Percentiles rank a stretch among this genome's conserved stretches.
phyloP scores from a whole-genome alignment of 2,797 vertebrate genomes.

The Sebastes cheni region DNA sequence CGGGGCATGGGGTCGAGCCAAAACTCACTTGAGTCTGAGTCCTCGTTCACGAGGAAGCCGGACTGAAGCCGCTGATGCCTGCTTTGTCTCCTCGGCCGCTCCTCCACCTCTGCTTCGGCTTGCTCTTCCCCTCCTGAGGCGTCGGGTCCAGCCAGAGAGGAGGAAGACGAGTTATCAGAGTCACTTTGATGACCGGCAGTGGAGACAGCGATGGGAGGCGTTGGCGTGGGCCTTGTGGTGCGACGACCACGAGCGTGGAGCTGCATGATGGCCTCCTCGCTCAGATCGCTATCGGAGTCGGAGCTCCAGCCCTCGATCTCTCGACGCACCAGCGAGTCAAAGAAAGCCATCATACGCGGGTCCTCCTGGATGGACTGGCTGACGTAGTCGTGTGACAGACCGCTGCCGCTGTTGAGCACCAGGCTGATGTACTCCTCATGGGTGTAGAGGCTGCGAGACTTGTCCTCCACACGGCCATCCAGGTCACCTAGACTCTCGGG shows the following conservation, averaged over 20 bases:
- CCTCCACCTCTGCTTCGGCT: constrained; percentile 66
- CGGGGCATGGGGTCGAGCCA: constrained; percentile 94
- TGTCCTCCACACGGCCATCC: constrained; percentile 93
- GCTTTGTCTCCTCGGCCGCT: constrained; percentile 75
- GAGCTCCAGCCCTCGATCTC: constrained; percentile 99
- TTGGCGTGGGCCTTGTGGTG: constrained; percentile 33
- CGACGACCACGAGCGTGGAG: constrained; percentile 86
- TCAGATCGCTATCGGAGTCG: constrained; percentile 94
- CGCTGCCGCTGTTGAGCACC: constrained; percentile 96
- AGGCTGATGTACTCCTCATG: constrained; percentile 99
- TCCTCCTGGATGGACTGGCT: constrained; percentile 98
- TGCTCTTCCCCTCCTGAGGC: constrained; percentile 67
- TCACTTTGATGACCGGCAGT: constrained; percentile 80
- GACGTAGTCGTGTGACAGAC: constrained; percentile 96
- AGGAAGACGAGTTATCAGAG: constrained; percentile 89
- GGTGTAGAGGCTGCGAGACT: constrained; percentile 95
- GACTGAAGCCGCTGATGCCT: constrained; percentile 81
- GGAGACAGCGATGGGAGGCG: neutral
- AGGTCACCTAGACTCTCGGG: constrained; percentile 94
- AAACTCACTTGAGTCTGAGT: constrained; percentile 94
- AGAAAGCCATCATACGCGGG: constrained; percentile 99
- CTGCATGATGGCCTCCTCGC: constrained; percentile 96
- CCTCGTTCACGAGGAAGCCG: constrained; percentile 92
- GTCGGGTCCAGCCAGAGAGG: constrained; percentile 84
- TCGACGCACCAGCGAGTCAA: constrained; percentile 94